Base-by-base conservation (phyloP, 2,113 vertebrate species). In the Heloderma charlesbogerti region DNA sequence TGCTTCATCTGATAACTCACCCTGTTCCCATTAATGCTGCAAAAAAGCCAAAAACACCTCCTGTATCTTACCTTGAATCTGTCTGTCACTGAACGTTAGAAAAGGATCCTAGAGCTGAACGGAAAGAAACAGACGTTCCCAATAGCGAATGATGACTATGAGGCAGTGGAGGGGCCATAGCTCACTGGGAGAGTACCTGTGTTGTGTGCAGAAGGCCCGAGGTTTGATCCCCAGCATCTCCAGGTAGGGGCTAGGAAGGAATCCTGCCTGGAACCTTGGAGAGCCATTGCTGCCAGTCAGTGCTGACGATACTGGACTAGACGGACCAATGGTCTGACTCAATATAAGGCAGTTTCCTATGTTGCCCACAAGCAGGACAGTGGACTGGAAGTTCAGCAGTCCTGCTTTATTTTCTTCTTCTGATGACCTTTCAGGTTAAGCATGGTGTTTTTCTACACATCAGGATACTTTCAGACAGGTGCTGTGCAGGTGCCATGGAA, bases 81-180 rank as follows among this genome's bases (percentile, higher is more conserved):
- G 89, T 54, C 89, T 94, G 95, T 94, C 95, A 94, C 66, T 93
- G 90, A 91, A 91, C 94, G 94, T 96, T 94, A 95, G 90, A 95
- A 94, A 95, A 83, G 89, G 94, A 93, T 69, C 91, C 86, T 78
- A 93, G 83, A 84, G 87, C 43, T 31, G 90, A 91, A 87, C 86
- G 92, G 72, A 79, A 31, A 12, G 8, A n/a, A 78, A 22, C 37
- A 86, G 63, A 51, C 29, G 31, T 86, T 54, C 29, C 54, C 10
- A 15, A 45, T 67, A 18, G 34, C 80, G 78, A 66, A 57, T 54
- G 20, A 60, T 5, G 22, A 22, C 37, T 77, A 9, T 29, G 48
- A 78, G 63, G 22, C 72, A 43, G 15, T 10, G 31, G 60, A 63
- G 60, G 60, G 20, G 60, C 18, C 10, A 9, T 10, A 12, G 51